These are phyloP conservation scores for Eulimnadia texana DNA, from an alignment of 1,140 invertebrate species.

Conservation along the genomic window DNA sequence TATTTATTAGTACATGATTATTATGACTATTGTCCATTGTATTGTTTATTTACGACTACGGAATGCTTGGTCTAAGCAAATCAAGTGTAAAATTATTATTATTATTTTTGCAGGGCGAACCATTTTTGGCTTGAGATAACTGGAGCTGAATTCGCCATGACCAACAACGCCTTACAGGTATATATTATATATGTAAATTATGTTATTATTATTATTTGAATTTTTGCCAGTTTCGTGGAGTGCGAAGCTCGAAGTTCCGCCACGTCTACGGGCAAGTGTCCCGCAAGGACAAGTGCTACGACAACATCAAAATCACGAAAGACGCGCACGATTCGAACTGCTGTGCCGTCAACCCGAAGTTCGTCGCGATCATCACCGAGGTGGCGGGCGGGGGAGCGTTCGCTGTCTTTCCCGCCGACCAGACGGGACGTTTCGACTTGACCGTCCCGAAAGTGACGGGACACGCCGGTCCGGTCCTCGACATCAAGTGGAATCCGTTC, in stretches of 20 bases:
- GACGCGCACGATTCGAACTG: conserved; percentile 84
- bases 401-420: conserved; percentile 72
- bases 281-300: conserved; percentile 77
- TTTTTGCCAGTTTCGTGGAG: conserved; percentile 49
- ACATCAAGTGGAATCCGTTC: conserved; percentile 83
- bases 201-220: background rate
- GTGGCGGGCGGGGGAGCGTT: conserved; percentile 88
- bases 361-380: conserved; percentile 64
- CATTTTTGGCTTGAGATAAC: background rate
- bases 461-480: conserved; percentile 63
- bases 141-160: background rate
- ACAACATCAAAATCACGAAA: conserved; percentile 83
- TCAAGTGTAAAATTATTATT: too few relatives aligned
- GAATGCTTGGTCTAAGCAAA: background rate
- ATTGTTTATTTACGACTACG: background rate
- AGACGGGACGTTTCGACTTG: conserved; percentile 32
- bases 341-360: conserved; percentile 87
- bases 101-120: background rate
- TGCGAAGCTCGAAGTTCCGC: conserved; percentile 76
- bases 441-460: conserved; percentile 56
- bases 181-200: background rate
- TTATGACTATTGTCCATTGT: background rate
- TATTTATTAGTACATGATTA: background rate
- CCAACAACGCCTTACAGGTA: background rate
- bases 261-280: conserved; percentile 81